Evolutionary conservation across 2,888 invertebrate species (phyloP).

Genomic region (Leptura quadrifasciata): DNA sequence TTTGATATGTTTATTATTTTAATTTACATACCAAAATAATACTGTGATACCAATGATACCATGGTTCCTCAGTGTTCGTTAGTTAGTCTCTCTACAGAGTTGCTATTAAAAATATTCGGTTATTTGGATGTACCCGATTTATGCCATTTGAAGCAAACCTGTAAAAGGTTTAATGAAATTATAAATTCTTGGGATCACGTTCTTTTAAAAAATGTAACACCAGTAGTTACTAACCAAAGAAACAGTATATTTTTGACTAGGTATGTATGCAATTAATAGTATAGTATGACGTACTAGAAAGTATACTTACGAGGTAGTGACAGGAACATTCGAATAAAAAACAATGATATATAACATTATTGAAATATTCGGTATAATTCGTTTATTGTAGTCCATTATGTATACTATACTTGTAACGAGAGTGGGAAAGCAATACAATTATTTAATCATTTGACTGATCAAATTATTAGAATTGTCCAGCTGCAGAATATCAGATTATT

Average conservation of each 20-base stretch:
- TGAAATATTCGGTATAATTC: too few species aligned
- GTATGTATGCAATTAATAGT: slow-evolving; percentile 40
- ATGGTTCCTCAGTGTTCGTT: not conserved
- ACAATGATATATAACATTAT: too few species aligned
- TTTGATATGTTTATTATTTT: not conserved
- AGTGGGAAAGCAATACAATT: too few species aligned
- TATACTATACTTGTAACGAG: too few species aligned
- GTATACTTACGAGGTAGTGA: not conserved
- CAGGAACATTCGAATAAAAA: too few species aligned
- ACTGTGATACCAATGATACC: not conserved
- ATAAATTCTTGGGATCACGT: slow-evolving; percentile 66
- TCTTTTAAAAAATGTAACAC: slow-evolving; percentile 51
- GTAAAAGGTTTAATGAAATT: slow-evolving; percentile 73
- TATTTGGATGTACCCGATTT: slow-evolving; percentile 75
- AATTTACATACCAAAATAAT: not conserved
- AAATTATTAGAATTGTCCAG: too few species aligned
- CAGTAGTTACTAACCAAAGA: slow-evolving; percentile 56
- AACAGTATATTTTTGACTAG: slow-evolving; percentile 52
- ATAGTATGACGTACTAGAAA: not conserved
- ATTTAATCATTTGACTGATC: too few species aligned
- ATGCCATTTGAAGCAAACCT: slow-evolving; percentile 74
- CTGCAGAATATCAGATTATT: too few species aligned
- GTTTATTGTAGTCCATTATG: too few species aligned
- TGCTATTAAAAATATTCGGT: slow-evolving; percentile 76
- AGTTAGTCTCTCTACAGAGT: slow-evolving; percentile 71